Percentiles rank a stretch among this genome's conserved stretches.
Evolutionary conservation across 2,797 vertebrate genomes (phyloP).

Genomic region (Petrocephalus schoutedeni): DNA sequence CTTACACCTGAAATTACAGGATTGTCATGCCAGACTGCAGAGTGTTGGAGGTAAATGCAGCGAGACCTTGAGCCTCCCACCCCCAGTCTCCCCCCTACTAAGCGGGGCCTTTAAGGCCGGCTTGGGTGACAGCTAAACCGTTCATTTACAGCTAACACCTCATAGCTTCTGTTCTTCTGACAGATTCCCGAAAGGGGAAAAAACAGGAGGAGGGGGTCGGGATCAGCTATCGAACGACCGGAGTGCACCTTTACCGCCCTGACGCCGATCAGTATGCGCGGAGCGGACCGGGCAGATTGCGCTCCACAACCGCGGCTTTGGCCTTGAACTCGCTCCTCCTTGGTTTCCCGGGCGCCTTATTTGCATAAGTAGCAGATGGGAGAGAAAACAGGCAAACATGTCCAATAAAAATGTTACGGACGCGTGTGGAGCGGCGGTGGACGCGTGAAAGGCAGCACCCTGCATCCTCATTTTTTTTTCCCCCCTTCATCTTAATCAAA

Average conservation of each 20-base stretch:
- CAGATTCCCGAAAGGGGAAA: background rate
- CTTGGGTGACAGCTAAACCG: background rate
- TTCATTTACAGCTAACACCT: background rate
- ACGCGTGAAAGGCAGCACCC: background rate
- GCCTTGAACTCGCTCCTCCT: conserved; percentile 8
- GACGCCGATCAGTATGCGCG: background rate
- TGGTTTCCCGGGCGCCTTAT: background rate
- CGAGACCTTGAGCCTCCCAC: background rate
- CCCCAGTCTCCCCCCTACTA: background rate
- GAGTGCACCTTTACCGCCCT: background rate
- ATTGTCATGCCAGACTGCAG: background rate
- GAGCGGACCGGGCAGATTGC: background rate
- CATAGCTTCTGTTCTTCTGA: background rate
- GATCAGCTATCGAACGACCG: background rate
- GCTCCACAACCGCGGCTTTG: background rate
- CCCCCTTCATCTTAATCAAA: conserved; percentile 9
- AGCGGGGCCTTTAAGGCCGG: background rate
- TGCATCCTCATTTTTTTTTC: background rate
- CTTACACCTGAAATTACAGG: background rate
- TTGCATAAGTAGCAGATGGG: conserved; percentile 16
- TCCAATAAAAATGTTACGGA: background rate
- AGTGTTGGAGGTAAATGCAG: background rate
- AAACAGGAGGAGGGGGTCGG: background rate
- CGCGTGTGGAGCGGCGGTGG: background rate
- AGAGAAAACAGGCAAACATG: background rate